Percentiles rank a stretch among this genome's conserved stretches.
These are phyloP conservation scores for Eupleurogrammus muticus DNA, from an alignment of 2,797 vertebrate genomes.

Conservation along the genomic window DNA sequence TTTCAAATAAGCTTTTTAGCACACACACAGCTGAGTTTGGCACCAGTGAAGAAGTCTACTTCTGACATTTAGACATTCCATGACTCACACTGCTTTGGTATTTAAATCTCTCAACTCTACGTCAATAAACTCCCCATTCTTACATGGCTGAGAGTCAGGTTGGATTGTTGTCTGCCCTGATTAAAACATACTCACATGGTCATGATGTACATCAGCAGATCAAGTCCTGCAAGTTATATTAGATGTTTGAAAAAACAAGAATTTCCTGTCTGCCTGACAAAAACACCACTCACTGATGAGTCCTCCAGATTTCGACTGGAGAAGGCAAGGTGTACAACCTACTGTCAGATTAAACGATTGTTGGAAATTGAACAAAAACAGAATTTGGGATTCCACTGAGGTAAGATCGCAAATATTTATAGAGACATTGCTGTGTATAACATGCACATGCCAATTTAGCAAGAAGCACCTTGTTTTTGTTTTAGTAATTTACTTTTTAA, in stretches of 20 bases:
- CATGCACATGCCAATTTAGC: neutral
- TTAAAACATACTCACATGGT: neutral
- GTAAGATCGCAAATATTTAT: conserved; percentile 38
- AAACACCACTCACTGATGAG: conserved; percentile 1
- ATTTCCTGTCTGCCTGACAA: conserved; percentile 23
- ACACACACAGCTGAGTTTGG: neutral
- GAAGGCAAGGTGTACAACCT: neutral
- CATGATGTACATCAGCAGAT: conserved; percentile 28
- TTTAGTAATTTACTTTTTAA: neutral
- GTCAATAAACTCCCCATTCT: neutral
- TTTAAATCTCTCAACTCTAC: neutral
- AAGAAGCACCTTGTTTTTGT: neutral
- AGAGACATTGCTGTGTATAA: neutral
- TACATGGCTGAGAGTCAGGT: neutral
- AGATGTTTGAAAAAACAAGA: conserved; percentile 26
- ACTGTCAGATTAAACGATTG: neutral
- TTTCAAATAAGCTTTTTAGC: neutral
- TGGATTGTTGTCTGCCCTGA: neutral
- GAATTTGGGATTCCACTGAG: conserved; percentile 12
- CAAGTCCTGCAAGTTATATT: conserved; percentile 52
- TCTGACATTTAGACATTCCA: neutral
- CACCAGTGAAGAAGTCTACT: neutral
- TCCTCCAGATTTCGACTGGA: conserved; percentile 6
- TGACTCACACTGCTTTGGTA: neutral
- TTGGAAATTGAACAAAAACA: conserved; percentile 14